Conservation (phyloP, 1,140 invertebrate genomes). For the Drosophila pachea region DNA sequence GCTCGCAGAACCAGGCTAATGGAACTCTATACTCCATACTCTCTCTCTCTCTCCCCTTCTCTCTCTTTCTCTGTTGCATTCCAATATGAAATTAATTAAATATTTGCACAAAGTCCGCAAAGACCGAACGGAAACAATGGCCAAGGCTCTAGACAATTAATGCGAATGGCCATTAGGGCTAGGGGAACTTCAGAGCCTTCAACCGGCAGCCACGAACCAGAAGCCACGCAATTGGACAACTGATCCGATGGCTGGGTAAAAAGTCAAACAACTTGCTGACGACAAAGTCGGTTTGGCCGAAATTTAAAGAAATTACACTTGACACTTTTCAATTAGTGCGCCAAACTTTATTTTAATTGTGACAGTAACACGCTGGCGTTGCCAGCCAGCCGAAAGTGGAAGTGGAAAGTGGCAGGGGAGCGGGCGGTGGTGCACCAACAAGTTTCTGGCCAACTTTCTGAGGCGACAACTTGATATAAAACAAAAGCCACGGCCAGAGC, state of each 20-base stretch:
- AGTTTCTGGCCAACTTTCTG: constrained; percentile 41
- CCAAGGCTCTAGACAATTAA: constrained; percentile 26
- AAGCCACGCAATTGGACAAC: constrained; percentile 23
- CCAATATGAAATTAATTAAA: constrained; percentile 25
- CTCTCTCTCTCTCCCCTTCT: too few species aligned
- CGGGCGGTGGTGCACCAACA: constrained; percentile 12
- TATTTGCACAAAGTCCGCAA: constrained; percentile 3
- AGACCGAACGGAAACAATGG: constrained; percentile 9
- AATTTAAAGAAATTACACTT: constrained; percentile 74
- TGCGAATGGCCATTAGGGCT: constrained; percentile 32
- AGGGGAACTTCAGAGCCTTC: not conserved
- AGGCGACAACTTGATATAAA: constrained; percentile 41
- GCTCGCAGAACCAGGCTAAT: too few species aligned
- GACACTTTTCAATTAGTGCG: constrained; percentile 75
- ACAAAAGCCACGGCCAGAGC: constrained; percentile 48
- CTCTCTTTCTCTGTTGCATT: too few species aligned
- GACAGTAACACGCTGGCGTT: constrained; percentile 69
- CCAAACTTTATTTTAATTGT: constrained; percentile 75
- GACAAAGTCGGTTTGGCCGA: constrained; percentile 33
- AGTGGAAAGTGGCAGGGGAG: not conserved
- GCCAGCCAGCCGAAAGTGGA: constrained; percentile 14
- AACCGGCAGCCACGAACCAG: not conserved
- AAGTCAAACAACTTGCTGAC: constrained; percentile 49
- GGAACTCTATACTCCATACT: too few species aligned
- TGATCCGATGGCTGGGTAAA: constrained; percentile 32